Evolutionary conservation across 2,113 vertebrate genomes (phyloP), one percentile per base, ranked within the genome.

Genomic region (Calonectris borealis): DNA sequence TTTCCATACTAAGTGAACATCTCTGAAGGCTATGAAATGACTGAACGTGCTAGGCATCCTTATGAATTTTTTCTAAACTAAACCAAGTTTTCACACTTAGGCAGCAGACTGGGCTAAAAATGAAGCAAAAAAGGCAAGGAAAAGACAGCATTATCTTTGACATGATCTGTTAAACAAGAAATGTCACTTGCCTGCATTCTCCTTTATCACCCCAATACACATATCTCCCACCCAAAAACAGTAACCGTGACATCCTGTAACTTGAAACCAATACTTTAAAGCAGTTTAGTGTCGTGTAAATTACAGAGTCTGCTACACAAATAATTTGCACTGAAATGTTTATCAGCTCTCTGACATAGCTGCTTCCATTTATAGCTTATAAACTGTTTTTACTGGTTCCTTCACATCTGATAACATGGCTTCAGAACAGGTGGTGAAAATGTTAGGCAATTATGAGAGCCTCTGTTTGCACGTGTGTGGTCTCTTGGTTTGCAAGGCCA

Each of bases 401-500:
- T 87, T 97, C 95, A 86, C 97, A 97, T 98, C 97, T 98, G 98
- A 98, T 98, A 98, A 97, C 91, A 15, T 46, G 77, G 91, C 88
- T 95, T 97, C 86, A 86, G 92, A 98, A 93, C 98, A 98, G 98
- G 98, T 98, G 98, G 97, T 94, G 76, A 96, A 96, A 97, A 97
- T 58, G 85, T 88, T 87, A 90, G 90, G 96, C 96, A 97, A 96
- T 97, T 97, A 90, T 52, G 58, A 92, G 91, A 94, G 87, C 93
- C 97, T 96, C 97, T 81, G 93, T 97, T 97, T 98, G 98, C 55
- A n/a, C 10, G 91, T 98, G 98, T 99, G 99, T 99, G 98, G 98
- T 98, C 99, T 98, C 97, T 89, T 96, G 94, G 97, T 96, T 98
- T 97, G 96, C 93, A 97, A 98, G 97, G 89, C 90, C 95, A 90